Conservation (phyloP, 2,888 invertebrate genomes). For the Ecliptopera silaceata region DNA sequence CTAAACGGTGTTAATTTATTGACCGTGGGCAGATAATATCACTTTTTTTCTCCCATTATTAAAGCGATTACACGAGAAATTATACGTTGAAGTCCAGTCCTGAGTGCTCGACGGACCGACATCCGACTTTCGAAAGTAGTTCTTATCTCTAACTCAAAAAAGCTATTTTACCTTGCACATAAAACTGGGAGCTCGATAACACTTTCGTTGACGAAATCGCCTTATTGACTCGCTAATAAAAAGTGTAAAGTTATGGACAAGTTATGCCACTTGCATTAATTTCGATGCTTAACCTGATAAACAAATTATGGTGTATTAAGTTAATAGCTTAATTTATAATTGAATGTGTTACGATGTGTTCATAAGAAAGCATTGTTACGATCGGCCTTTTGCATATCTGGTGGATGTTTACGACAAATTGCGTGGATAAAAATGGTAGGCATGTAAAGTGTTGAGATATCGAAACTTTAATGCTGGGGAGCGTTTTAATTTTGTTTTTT, state of each 20-base stretch:
- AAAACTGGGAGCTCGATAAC: conserved; percentile 52
- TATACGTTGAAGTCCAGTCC: conserved; percentile 76
- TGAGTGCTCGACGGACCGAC: conserved; percentile 56
- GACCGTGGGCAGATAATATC: conserved; percentile 83
- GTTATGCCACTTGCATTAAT: conserved; percentile 83
- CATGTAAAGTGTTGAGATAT: conserved; percentile 46
- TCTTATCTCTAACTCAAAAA: conserved; percentile 45
- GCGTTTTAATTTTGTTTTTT: conserved; percentile 59
- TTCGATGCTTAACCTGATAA: conserved; percentile 82
- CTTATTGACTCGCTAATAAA: conserved; percentile 80
- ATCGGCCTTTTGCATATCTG: conserved; percentile 64
- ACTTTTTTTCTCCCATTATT: conserved; percentile 81
- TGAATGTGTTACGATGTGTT: conserved; percentile 75
- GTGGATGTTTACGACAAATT: conserved; percentile 67
- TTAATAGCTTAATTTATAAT: conserved; percentile 83
- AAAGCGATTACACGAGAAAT: conserved; percentile 83
- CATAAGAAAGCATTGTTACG: conserved; percentile 76
- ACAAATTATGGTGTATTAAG: conserved; percentile 82
- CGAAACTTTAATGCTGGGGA: conserved; percentile 50
- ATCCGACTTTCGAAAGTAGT: conserved; percentile 37
- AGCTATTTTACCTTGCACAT: conserved; percentile 42
- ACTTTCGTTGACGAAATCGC: conserved; percentile 77
- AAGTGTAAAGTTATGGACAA: conserved; percentile 81
- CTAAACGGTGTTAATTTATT: conserved; percentile 84
- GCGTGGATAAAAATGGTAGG: conserved; percentile 47